Percentiles rank a stretch among this genome's conserved stretches.
These are phyloP conservation scores for Horisme vitalbata DNA, from an alignment of 2,888 invertebrate genomes.

Conservation along the genomic window DNA sequence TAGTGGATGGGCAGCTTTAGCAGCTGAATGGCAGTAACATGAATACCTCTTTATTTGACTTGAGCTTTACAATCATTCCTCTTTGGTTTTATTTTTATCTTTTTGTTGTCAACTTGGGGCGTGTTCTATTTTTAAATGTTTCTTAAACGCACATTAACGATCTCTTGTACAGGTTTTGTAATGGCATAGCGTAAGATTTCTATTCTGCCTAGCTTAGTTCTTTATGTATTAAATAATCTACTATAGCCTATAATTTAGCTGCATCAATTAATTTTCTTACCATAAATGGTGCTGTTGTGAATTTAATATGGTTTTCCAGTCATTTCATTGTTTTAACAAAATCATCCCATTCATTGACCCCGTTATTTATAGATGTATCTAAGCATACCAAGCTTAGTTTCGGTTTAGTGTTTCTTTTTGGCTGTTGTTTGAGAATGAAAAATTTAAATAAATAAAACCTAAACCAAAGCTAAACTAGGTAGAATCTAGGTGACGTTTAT, in stretches of 20 bases:
- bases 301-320: constrained; percentile 57
- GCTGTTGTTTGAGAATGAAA: too few species aligned
- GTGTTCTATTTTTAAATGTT: constrained; percentile 36
- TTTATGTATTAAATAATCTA: too few species aligned
- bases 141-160: constrained; percentile 58
- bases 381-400: too few species aligned
- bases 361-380: constrained; percentile 4
- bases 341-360: constrained; percentile 39
- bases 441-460: too few species aligned
- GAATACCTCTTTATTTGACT: constrained; percentile 14
- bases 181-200: constrained; percentile 43
- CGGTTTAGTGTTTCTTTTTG: too few species aligned
- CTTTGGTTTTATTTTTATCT: constrained; percentile 33
- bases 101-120: constrained; percentile 29
- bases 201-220: constrained; percentile 38
- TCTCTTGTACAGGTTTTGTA: constrained; percentile 52
- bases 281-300: constrained; percentile 66
- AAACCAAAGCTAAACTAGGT: too few species aligned
- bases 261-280: constrained; percentile 31
- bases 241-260: constrained; percentile 31
- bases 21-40: constrained; percentile 24
- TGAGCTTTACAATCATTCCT: constrained; percentile 46
- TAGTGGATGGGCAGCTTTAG: constrained; percentile 40
- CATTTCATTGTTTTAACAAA: constrained; percentile 37
- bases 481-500: constrained; percentile 31